Conservation (phyloP, 1,140 invertebrate genomes). For the Trichonephila inaurata region DNA sequence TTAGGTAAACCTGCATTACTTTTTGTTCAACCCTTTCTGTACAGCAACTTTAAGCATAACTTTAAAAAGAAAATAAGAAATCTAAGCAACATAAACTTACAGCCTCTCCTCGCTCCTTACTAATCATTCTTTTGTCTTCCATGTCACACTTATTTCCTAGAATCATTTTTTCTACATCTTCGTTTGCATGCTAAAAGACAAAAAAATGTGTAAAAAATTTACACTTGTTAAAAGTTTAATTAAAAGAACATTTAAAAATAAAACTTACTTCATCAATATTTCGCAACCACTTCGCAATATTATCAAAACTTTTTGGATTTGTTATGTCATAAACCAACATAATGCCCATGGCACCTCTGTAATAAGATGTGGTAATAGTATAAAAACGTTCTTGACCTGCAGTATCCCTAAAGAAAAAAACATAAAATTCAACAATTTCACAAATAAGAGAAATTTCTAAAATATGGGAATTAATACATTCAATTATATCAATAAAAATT, state of each 20-base stretch:
- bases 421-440: too few species aligned
- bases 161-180: conserved; percentile 99
- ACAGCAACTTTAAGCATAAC: not conserved
- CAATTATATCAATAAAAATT: not conserved
- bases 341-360: conserved; percentile 84
- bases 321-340: conserved; percentile 84
- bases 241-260: not conserved
- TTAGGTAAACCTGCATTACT: not conserved
- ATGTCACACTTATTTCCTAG: conserved; percentile 99
- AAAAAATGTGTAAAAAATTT: not conserved
- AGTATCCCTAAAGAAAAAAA: conserved; percentile 81
- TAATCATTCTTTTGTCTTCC: conserved; percentile 97
- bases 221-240: not conserved
- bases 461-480: not conserved
- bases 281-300: conserved; percentile 83
- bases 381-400: conserved; percentile 86
- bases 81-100: conserved; percentile 81
- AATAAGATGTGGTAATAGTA: conserved; percentile 86
- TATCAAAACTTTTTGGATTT: conserved; percentile 83
- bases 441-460: not conserved
- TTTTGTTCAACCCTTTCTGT: not conserved
- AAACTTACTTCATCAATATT: conserved; percentile 78
- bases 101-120: conserved; percentile 92
- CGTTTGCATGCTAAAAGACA: conserved; percentile 93
- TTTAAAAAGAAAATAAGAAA: too few species aligned